Percentiles rank a stretch among this genome's conserved stretches.
These are phyloP conservation scores for Chelon labrosus DNA, from an alignment of 2,797 vertebrate genomes.

Conservation along the genomic window DNA sequence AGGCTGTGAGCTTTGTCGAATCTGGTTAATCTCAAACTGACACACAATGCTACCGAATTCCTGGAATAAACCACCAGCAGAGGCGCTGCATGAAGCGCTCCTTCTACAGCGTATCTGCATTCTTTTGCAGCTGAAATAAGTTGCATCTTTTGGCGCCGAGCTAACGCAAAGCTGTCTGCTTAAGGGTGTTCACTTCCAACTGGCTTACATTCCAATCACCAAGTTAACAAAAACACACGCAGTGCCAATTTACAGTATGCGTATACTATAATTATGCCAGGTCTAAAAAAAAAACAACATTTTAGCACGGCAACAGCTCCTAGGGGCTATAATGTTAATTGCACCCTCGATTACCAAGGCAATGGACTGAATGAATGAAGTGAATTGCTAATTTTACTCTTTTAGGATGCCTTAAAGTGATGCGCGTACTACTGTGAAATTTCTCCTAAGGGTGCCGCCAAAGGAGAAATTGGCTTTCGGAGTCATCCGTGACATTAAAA, in stretches of 20 bases:
- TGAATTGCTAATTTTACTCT: constrained; percentile 1
- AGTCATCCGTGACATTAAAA: neutral
- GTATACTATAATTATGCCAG: neutral
- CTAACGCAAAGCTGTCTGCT: neutral
- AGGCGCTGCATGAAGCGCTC: neutral
- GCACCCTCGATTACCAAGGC: constrained; percentile 2
- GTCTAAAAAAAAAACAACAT: neutral
- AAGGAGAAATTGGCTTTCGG: neutral
- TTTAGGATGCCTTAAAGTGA: neutral
- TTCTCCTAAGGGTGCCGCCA: neutral
- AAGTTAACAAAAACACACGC: constrained; percentile 11
- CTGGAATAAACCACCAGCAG: constrained; percentile 44
- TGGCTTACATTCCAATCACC: neutral
- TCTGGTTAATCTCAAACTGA: constrained; percentile 70
- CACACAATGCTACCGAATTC: constrained; percentile 50
- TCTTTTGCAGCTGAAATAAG: neutral
- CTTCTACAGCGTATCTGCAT: neutral
- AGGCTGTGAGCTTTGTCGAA: constrained; percentile 69
- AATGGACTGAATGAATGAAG: neutral
- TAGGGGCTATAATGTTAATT: constrained; percentile 2
- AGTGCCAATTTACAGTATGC: neutral
- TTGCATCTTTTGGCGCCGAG: neutral
- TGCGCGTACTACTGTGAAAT: constrained; percentile 1
- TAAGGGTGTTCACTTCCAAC: constrained; percentile 12
- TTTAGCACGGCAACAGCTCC: neutral